Evolutionary conservation across 2,888 invertebrate genomes (phyloP).

Genomic region (Resseliella maxima): DNA sequence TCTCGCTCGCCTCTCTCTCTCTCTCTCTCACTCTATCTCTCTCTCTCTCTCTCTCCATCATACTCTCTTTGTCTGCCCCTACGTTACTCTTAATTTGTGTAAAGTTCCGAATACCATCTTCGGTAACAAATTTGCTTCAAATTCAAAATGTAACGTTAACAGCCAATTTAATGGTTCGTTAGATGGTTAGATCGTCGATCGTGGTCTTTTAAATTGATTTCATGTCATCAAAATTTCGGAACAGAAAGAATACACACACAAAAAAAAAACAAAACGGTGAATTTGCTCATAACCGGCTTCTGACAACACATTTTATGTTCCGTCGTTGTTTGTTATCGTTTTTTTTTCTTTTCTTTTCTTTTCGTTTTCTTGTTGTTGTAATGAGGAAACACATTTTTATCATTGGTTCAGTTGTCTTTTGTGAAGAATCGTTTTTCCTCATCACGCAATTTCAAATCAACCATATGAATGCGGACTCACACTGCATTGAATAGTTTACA

Average conservation of each 20-base stretch:
- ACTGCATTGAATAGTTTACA: not conserved
- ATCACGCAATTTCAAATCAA: slow-evolving; percentile 48
- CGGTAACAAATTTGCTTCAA: not conserved
- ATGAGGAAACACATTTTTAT: slow-evolving; percentile 8
- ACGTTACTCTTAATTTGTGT: not conserved
- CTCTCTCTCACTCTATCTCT: not conserved
- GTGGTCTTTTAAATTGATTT: not conserved
- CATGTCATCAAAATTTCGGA: not conserved
- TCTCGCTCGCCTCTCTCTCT: not conserved
- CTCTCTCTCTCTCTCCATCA: not conserved
- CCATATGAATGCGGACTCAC: slow-evolving; percentile 18
- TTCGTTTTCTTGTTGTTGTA: not conserved
- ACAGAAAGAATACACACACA: too few species aligned
- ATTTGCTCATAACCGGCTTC: too few species aligned
- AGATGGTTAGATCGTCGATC: not conserved
- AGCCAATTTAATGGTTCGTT: not conserved
- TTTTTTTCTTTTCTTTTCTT: not conserved
- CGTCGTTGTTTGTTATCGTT: not conserved
- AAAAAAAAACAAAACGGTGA: not conserved
- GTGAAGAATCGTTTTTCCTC: not conserved
- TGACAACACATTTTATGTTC: not conserved
- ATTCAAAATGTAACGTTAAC: not conserved
- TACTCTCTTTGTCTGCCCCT: not conserved
- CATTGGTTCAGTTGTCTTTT: not conserved
- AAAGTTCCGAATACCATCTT: slow-evolving; percentile 20